A percentile compares a stretch with the other conserved stretches of the same genome.
These are phyloP conservation scores for Lucilia cuprina DNA, from an alignment of 1,140 invertebrate genomes.

Conservation along the genomic window DNA sequence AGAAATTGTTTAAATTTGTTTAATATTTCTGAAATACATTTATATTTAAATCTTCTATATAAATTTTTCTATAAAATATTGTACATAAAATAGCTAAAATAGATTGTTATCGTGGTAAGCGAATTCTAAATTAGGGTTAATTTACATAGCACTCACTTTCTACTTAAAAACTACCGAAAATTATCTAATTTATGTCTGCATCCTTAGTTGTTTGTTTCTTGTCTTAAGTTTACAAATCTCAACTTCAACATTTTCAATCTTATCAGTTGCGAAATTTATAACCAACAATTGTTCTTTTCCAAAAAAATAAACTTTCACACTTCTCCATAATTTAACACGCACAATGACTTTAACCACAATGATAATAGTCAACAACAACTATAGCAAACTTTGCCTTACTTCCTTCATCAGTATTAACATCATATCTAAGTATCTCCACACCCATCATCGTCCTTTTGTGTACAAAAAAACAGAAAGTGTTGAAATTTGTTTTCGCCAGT, in stretches of 20 bases:
- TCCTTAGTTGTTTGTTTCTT: background rate
- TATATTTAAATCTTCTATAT: too few species aligned
- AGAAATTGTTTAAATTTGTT: too few species aligned
- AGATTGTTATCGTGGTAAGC: background rate
- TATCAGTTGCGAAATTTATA: slow-evolving; percentile 5
- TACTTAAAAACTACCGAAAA: background rate
- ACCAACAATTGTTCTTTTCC: background rate
- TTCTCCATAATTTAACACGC: slow-evolving; percentile 10
- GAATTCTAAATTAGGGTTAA: background rate
- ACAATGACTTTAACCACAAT: background rate
- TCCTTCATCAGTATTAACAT: background rate
- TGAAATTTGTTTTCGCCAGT: background rate
- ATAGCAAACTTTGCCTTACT: background rate
- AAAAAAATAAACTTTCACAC: background rate
- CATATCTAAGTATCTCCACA: background rate
- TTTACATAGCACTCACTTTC: background rate
- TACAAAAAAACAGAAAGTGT: background rate
- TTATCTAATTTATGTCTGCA: background rate
- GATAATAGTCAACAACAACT: background rate
- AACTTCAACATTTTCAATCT: background rate
- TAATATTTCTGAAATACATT: too few species aligned
- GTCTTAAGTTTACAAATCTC: background rate
- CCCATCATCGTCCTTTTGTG: background rate
- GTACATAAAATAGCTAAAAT: background rate
- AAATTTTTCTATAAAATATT: background rate